Percentiles rank a stretch among this genome's conserved stretches.
phyloP scores from a whole-genome alignment of 2,888 invertebrate species.

The Uropetala carovei region DNA sequence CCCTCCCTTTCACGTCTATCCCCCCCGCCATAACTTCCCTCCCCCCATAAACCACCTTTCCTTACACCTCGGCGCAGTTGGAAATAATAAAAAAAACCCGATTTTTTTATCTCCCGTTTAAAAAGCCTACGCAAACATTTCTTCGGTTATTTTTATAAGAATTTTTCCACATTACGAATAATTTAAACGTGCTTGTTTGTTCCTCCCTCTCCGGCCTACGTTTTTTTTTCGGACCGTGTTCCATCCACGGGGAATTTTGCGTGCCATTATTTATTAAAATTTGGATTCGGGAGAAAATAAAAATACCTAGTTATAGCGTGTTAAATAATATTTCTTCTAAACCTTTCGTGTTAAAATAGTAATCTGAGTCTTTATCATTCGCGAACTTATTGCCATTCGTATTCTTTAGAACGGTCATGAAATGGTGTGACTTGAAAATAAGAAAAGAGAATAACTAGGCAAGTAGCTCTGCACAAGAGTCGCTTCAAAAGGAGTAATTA shows the following conservation, averaged over 20 bases:
- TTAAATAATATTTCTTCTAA: neutral
- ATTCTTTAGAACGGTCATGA: too few relatives aligned
- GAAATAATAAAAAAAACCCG: neutral
- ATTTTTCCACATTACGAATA: neutral
- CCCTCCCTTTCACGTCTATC: neutral
- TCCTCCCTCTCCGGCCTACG: neutral
- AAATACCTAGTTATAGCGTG: neutral
- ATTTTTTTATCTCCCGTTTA: neutral
- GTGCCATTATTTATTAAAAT: neutral
- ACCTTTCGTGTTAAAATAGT: neutral
- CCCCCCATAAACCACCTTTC: neutral
- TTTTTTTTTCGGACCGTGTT: neutral
- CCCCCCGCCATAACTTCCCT: neutral
- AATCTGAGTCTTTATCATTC: neutral
- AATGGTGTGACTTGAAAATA: too few relatives aligned
- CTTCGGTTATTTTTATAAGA: neutral
- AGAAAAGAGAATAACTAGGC: too few relatives aligned
- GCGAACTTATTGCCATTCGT: neutral
- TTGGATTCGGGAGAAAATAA: neutral
- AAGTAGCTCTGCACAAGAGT: too few relatives aligned
- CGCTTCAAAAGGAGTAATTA: too few relatives aligned
- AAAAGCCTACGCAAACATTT: neutral
- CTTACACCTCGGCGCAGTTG: neutral
- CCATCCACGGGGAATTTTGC: neutral
- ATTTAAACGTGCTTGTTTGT: conserved; percentile 28